Base-by-base conservation (phyloP, 2,888 invertebrate species). In the Cremastinae sp. region DNA sequence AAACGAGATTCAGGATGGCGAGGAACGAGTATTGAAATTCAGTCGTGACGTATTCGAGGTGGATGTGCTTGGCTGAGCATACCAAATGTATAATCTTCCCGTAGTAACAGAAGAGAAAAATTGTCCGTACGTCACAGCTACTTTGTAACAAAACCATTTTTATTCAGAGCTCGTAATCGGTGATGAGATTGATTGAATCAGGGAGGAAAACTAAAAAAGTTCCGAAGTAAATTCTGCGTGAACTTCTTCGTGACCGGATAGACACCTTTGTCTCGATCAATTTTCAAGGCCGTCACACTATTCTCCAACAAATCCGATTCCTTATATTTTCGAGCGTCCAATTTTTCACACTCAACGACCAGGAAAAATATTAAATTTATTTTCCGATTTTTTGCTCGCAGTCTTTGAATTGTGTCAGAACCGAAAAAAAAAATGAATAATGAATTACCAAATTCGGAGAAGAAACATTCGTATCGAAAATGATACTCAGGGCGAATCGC, bases 21-120 rank as follows among this genome's bases (percentile, higher is more conserved):
- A 38, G 56, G 36, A 38, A 18, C n/a, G 34, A 49, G 22, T n/a
- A 58, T 59, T 58, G 51, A 43, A 28, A 58, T 73, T 73, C 73
- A 36, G 12, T 34, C 16, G 51, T 28, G 36, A 28, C n/a, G 47
- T 14, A 56, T 45, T 54, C 14, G 59, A 61, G 70, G 59, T 61
- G 47, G 47, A 65, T 53, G 47, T 71, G 61, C 47, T 61, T n/a
- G 10, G 54, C 47, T 18, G 34, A 53, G 75, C 65, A 71, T 71
- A 75, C 61, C 12, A 61, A 75, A 68, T 68, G 51, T 22, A 3
- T 12, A 18, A 36, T 43, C 41, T 41, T 22, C 22, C 3, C 38
- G 28, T 53, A 43, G 22, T 59, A 38, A 51, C 14, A 54, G 38
- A 54, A 38, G 20, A 36, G 38, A 51, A 18, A 38, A 16, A 12